Evolutionary conservation across 1,140 invertebrate species (phyloP).

Genomic region (Sarcophaga peregrina): DNA sequence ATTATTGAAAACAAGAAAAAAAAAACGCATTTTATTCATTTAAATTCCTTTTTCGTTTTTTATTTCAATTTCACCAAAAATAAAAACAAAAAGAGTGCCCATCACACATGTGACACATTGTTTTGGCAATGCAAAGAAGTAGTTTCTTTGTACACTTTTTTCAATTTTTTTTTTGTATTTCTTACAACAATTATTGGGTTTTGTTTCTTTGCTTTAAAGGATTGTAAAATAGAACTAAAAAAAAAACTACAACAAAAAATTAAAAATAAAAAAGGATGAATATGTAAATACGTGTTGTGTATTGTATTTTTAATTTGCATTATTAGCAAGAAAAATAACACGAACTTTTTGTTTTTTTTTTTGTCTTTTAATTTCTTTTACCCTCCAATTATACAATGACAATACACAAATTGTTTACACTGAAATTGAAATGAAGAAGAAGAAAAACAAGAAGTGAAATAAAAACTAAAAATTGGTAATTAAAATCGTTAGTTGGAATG

Average conservation of each 20-base stretch:
- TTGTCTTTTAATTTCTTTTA: no score
- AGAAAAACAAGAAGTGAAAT: neutral
- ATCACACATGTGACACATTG: constrained; percentile 17
- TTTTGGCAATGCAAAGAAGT: neutral
- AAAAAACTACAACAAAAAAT: neutral
- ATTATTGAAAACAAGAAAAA: no score
- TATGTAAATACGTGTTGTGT: no score
- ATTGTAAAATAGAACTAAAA: neutral
- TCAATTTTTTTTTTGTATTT: neutral
- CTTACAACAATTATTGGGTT: neutral
- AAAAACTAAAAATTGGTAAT: neutral
- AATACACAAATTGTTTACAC: neutral
- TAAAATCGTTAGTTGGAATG: neutral
- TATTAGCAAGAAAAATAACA: constrained; percentile 19
- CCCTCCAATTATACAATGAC: neutral
- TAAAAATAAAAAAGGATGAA: no score
- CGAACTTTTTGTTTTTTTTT: neutral
- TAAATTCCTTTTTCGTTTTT: neutral
- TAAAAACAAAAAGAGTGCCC: neutral
- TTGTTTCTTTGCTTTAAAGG: neutral
- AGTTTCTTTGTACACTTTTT: neutral
- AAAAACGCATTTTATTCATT: neutral
- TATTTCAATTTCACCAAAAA: neutral
- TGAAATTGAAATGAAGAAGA: no score
- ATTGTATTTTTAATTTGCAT: constrained; percentile 9